Base-by-base conservation (phyloP, 2,888 invertebrate species). In the Zhuqinia jingwanae region DNA sequence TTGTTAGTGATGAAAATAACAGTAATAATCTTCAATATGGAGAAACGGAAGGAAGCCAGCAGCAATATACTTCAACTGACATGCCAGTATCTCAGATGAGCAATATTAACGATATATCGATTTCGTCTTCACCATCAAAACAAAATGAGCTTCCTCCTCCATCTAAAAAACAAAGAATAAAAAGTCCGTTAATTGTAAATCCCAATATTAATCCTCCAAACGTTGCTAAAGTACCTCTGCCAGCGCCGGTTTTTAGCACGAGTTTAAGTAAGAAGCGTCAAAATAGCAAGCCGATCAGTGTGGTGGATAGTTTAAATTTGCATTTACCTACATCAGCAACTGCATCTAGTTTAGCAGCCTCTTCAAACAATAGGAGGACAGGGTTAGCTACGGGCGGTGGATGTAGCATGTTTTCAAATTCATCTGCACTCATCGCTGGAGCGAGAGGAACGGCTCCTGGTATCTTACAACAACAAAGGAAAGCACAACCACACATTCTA, bases 401-500 rank as follows among this genome's bases (percentile, higher is more conserved):
- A 5, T 83, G 89, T 20, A 88, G 89, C 30, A 87, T 89, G 75
- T 89, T 88, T 81, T 88, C 89, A 11, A 89, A 88, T 45, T 84
- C 81, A 8, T 73, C 85, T 22, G 75, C 87, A 0, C 68, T 84
- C n/a, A 73, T 82, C 13, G 87, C 81, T 30, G 79, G 85, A 30
- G 87, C 75, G 13, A 84, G 86, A 45, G 87, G 88, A 6, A 80
- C 85, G 11, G 83, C 87, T 0, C 90, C 89, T 6, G 89, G 88
- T 17, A 90, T 90, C 20, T 65, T 90, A 3, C 89, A 89, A n/a
- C 89, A 88, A 13, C 87, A 88, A 42, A 65, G 90, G 17, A 90
- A 90, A 84, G 90, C 90, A 36, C 89, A 89, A 22, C 90, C 90
- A 2, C 90, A 90, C 77, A 90, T 90, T 60, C 84, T 90, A 63